Evolutionary conservation across 2,797 vertebrate species (phyloP).

Genomic region (Acrocephalus scirpaceus): DNA sequence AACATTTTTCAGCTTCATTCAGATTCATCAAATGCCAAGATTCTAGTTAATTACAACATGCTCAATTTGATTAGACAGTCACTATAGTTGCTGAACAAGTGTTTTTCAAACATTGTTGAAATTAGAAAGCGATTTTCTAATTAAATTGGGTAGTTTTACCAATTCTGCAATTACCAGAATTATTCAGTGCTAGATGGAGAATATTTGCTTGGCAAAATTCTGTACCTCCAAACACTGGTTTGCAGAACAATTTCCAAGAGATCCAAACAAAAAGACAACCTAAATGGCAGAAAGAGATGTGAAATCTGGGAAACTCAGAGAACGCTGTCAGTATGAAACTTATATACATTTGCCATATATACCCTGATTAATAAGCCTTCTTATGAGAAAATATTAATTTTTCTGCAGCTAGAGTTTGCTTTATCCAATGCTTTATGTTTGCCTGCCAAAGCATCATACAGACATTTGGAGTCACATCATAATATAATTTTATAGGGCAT

Average conservation of each 20-base stretch:
- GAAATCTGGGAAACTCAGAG: background rate
- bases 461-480: background rate
- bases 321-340: background rate
- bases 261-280: background rate
- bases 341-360: background rate
- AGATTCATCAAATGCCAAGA: background rate
- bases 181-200: background rate
- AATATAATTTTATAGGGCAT: background rate
- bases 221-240: background rate
- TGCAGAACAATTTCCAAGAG: background rate
- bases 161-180: background rate
- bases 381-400: background rate
- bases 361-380: background rate
- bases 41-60: conserved; percentile 4
- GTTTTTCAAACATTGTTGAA: conserved; percentile 2
- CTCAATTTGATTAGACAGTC: conserved; percentile 26
- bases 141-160: background rate
- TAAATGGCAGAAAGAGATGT: background rate
- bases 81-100: background rate
- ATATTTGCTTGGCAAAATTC: background rate
- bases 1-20: background rate
- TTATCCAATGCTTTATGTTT: background rate
- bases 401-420: background rate
- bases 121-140: background rate
- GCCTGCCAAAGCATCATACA: background rate